Evolutionary conservation across 2,797 vertebrate genomes (phyloP), one percentile per base, ranked within the genome.

Genomic region (Danio jaintianensis): DNA sequence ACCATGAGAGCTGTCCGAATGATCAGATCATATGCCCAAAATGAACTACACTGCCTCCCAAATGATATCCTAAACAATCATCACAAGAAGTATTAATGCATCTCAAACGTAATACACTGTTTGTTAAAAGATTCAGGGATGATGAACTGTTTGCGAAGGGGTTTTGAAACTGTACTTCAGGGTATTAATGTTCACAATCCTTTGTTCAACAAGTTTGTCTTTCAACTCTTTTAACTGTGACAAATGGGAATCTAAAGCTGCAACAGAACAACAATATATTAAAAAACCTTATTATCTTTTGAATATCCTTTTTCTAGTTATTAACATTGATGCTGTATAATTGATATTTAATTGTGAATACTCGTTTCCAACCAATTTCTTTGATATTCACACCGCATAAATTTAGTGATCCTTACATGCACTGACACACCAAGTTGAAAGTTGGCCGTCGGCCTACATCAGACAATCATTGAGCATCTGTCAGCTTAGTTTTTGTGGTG

Each of bases 121-220:
- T 43, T n/a, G 40, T 20, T 22, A 18, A 67, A 47, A 40, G 52
- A 50, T 12, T 8, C 6, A 1, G 3, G 18, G 40, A 45, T 36
- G 38, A 38, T 64, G 20, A 47, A 36, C 15, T n/a, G 20, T 6
- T 56, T 77, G 9, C 20, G 47, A 20, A 47, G 75, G 62, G 36
- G 45, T 55, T 55, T 29, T 52, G 1, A 70, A 50, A 53, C 56
- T 62, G 56, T 36, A 36, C 43, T 74, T 61, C n/a, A 48, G 72
- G 45, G 22, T 10, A 40, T 36, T 18, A 74, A 20, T 62, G 16
- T 62, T 18, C 58, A 40, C 29, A 62, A 53, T 2, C 7, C 6
- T 11, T 42, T 72, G 6, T 18, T 6, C 36, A 62, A 47, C n/a
- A 22, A 29, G 29, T 68, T 50, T 68, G 13, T 16, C 11, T 67